Evolutionary conservation across 1,140 invertebrate genomes (phyloP).

Genomic region (Halyomorpha halys): DNA sequence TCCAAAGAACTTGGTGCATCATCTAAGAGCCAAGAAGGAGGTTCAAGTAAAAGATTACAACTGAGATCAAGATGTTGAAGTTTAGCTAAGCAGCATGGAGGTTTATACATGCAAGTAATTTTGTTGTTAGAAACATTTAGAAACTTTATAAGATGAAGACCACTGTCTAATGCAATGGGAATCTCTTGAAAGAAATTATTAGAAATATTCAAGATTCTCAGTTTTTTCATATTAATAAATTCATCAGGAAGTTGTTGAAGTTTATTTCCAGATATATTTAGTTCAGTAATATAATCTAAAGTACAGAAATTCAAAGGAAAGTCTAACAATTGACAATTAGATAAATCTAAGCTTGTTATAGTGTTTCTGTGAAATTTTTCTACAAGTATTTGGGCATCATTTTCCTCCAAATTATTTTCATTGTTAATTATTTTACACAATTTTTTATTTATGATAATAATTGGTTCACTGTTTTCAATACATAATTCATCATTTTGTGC

Average conservation of each 20-base stretch:
- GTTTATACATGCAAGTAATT: neutral
- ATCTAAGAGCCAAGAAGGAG: neutral
- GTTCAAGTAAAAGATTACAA: neutral
- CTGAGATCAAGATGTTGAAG: conserved; percentile 1
- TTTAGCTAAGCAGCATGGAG: neutral
- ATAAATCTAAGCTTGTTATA: too few relatives aligned
- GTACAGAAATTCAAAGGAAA: too few relatives aligned
- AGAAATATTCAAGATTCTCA: neutral
- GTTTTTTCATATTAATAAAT: neutral
- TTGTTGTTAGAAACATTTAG: neutral
- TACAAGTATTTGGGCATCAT: too few relatives aligned
- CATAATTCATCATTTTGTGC: too few relatives aligned
- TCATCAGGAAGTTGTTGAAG: neutral
- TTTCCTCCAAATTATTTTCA: too few relatives aligned
- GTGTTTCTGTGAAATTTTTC: too few relatives aligned
- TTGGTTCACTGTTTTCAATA: too few relatives aligned
- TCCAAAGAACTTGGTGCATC: neutral
- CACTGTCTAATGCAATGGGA: neutral
- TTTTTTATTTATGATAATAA: too few relatives aligned
- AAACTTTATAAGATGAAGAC: neutral
- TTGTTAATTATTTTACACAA: too few relatives aligned
- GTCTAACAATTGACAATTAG: too few relatives aligned
- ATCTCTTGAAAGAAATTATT: neutral
- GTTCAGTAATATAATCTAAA: neutral
- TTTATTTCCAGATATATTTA: neutral